These are phyloP conservation scores for Pseudococcus viburni DNA, from an alignment of 2,888 invertebrate genomes.

Conservation along the genomic window DNA sequence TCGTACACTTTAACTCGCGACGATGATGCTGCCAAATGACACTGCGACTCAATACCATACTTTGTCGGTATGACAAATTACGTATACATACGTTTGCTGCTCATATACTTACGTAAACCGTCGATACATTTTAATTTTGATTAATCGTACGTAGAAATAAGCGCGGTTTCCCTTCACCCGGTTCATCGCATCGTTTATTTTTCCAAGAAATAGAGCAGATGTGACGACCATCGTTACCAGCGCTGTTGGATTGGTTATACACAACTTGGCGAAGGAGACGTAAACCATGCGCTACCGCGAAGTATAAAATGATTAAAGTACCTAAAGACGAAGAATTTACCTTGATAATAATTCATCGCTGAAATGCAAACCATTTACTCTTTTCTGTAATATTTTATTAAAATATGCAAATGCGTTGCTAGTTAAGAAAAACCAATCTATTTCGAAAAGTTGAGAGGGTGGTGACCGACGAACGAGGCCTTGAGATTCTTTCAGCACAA, in stretches of 20 bases:
- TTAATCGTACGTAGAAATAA: background rate
- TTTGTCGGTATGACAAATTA: background rate
- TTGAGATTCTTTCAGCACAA: background rate
- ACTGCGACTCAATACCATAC: background rate
- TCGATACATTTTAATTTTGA: conserved; percentile 21
- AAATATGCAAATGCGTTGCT: conserved; percentile 27
- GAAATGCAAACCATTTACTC: conserved; percentile 44
- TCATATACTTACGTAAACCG: background rate
- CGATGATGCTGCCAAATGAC: background rate
- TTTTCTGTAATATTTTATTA: conserved; percentile 45
- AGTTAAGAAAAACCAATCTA: conserved; percentile 43
- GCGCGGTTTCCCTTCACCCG: background rate
- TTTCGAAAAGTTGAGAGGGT: background rate
- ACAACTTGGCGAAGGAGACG: background rate
- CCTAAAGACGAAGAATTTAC: background rate
- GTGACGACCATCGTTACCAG: background rate
- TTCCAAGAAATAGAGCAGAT: conserved; percentile 18
- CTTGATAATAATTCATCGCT: conserved; percentile 36
- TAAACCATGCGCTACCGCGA: background rate
- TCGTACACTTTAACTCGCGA: background rate
- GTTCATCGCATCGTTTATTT: background rate
- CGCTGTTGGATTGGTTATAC: background rate
- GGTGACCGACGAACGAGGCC: background rate
- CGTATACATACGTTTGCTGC: background rate
- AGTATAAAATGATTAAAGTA: conserved; percentile 8